Evolutionary conservation across 1,140 invertebrate species (phyloP).

Genomic region (Brachionus angularis): DNA sequence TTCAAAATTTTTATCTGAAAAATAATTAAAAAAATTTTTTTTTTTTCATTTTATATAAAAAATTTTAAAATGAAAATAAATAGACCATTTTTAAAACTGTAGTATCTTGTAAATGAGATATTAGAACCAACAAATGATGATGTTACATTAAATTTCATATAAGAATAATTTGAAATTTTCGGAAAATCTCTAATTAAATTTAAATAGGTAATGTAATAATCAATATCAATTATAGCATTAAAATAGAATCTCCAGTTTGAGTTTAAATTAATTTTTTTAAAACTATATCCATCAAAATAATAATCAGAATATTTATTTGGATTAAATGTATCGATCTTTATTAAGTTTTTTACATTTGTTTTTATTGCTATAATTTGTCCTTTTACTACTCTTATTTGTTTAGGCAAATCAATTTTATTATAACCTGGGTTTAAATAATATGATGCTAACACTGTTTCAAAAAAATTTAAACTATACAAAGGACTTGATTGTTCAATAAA

Average conservation of each 20-base stretch:
- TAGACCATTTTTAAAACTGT: not conserved
- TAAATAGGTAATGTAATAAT: not conserved
- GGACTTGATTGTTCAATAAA: not conserved
- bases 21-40: no score
- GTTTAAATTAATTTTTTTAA: not conserved
- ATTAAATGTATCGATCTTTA: not conserved
- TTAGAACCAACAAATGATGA: not conserved
- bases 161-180: not conserved
- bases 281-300: not conserved
- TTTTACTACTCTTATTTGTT: not conserved
- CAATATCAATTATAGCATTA: not conserved
- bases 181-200: not conserved
- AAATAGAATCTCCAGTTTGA: conserved; percentile 20
- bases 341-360: no score
- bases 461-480: no score
- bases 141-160: not conserved
- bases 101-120: not conserved
- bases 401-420: not conserved
- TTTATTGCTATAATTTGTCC: not conserved
- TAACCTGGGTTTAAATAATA: not conserved
- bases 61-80: not conserved
- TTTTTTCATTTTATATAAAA: no score
- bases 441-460: no score
- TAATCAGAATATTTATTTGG: no score
- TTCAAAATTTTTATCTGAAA: no score